Conservation (phyloP, 2,888 invertebrate species). For the Toxonevra muliebris region DNA sequence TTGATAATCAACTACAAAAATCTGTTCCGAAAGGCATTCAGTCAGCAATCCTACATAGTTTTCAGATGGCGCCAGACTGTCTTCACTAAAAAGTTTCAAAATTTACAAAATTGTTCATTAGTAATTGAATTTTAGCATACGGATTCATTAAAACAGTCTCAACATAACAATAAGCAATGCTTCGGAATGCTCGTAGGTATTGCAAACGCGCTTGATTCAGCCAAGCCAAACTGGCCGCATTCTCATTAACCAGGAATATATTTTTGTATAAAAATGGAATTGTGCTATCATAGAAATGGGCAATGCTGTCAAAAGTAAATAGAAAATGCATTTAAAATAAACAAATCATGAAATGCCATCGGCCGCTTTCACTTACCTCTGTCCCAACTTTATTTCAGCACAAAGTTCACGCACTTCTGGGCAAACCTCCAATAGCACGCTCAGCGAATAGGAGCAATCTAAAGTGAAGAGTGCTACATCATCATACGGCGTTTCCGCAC, state of each 20-base stretch:
- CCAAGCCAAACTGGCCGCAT: conserved; percentile 55
- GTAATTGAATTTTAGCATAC: conserved; percentile 51
- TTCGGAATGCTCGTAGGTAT: conserved; percentile 65
- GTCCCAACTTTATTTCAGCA: conserved; percentile 70
- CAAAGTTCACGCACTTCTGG: conserved; percentile 68
- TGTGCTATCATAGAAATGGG: conserved; percentile 79
- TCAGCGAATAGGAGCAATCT: conserved; percentile 76
- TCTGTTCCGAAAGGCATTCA: conserved; percentile 67
- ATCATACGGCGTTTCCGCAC: conserved; percentile 65
- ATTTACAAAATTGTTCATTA: neutral
- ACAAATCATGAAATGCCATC: neutral
- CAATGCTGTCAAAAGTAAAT: conserved; percentile 68
- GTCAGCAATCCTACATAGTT: conserved; percentile 63
- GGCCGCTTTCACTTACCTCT: conserved; percentile 62
- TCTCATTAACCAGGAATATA: conserved; percentile 64
- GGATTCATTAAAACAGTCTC: conserved; percentile 56
- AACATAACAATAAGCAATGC: conserved; percentile 61
- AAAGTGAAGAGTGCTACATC: conserved; percentile 76
- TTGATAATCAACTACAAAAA: conserved; percentile 77
- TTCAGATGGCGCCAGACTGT: conserved; percentile 49
- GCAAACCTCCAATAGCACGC: conserved; percentile 75
- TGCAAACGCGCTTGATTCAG: conserved; percentile 64
- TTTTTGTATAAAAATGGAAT: conserved; percentile 76
- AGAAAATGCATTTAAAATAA: conserved; percentile 1
- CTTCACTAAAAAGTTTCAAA: conserved; percentile 37